phyloP scores from a whole-genome alignment of 2,113 vertebrate genomes.

The Arenaria interpres region DNA sequence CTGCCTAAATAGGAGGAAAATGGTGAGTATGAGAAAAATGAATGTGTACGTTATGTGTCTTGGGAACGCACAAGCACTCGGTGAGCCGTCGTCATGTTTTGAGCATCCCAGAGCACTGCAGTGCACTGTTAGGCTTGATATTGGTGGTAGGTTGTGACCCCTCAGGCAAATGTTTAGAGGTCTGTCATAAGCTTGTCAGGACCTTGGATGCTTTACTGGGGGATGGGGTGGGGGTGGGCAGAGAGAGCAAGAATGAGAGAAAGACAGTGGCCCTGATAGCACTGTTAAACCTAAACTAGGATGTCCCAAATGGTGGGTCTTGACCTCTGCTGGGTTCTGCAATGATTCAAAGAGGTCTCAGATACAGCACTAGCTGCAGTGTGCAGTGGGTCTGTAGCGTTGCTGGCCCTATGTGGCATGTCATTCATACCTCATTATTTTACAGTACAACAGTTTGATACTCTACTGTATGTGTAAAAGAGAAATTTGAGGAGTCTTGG shows the following conservation, averaged over 20 bases:
- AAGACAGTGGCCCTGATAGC: background rate
- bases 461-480: background rate
- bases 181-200: background rate
- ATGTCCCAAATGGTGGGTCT: background rate
- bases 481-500: background rate
- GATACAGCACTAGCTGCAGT: background rate
- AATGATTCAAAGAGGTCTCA: background rate
- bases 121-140: background rate
- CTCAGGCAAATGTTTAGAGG: background rate
- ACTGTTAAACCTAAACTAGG: background rate
- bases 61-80: background rate
- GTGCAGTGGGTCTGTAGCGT: fast-evolving
- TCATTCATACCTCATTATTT: background rate
- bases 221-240: too few relatives aligned
- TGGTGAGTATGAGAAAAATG: background rate
- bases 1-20: background rate
- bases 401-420: background rate
- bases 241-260: too few relatives aligned
- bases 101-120: background rate
- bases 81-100: background rate
- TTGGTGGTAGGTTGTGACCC: background rate
- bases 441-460: background rate
- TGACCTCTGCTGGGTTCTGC: background rate
- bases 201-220: background rate
- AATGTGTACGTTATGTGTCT: background rate